These are phyloP conservation scores for Melanotaenia pygmaea DNA, from an alignment of 2,797 vertebrate species.

Conservation along the genomic window DNA sequence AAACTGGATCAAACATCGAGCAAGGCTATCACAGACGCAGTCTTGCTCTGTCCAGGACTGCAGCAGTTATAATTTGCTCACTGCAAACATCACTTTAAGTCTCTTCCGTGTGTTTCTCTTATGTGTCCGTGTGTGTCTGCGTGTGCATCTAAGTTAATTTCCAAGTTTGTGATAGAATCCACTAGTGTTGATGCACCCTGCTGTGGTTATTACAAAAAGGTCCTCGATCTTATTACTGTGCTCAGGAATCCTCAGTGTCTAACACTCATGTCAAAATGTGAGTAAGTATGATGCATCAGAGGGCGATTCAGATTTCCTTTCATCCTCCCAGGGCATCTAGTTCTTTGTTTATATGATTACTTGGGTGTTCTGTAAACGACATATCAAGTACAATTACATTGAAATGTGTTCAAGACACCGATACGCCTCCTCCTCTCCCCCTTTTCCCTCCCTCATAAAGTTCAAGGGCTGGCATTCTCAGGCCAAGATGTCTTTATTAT, in stretches of 20 bases:
- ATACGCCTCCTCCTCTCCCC: constrained; percentile 31
- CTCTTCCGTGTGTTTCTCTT: constrained; percentile 65
- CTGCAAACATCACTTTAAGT: constrained; percentile 66
- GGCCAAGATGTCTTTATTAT: constrained; percentile 68
- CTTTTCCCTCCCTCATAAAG: constrained; percentile 63
- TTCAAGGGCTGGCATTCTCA: constrained; percentile 76
- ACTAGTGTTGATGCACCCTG: constrained; percentile 43
- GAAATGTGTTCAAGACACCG: constrained; percentile 80
- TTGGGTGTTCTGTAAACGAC: constrained; percentile 83
- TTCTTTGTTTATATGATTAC: constrained; percentile 83
- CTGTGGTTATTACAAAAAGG: constrained; percentile 70
- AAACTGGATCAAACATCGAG: constrained; percentile 55
- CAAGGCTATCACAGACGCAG: constrained; percentile 44
- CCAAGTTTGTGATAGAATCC: constrained; percentile 59
- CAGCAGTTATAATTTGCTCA: constrained; percentile 59
- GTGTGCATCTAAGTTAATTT: constrained; percentile 47
- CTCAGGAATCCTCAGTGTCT: constrained; percentile 54
- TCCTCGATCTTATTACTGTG: constrained; percentile 54
- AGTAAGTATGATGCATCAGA: constrained; percentile 77
- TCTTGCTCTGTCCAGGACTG: constrained; percentile 29
- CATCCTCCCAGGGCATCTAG: constrained; percentile 75
- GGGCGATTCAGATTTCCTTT: constrained; percentile 77
- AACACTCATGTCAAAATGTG: constrained; percentile 64
- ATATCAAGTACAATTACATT: constrained; percentile 84
- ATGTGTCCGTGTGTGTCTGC: background rate